Evolutionary conservation across 2,888 invertebrate genomes (phyloP).

Genomic region (Chouioia cunea): DNA sequence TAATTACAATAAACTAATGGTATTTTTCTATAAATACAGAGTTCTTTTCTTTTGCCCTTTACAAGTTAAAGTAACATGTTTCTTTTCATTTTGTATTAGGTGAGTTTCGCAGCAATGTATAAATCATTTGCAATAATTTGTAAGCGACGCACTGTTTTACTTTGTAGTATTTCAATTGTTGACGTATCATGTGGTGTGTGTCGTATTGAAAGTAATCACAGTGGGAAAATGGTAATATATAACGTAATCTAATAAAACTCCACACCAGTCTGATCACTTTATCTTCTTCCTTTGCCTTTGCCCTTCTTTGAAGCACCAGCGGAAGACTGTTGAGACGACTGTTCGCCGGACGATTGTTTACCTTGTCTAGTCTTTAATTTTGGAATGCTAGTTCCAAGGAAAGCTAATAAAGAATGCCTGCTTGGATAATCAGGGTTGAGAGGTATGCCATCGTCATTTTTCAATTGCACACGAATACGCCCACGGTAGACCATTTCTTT

Average conservation of each 20-base stretch:
- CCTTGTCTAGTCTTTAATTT: constrained; percentile 86
- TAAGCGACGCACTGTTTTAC: too few relatives aligned
- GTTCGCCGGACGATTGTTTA: constrained; percentile 68
- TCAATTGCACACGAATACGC: constrained; percentile 91
- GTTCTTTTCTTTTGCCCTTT: background rate
- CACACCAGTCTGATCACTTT: constrained; percentile 45
- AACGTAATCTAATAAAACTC: constrained; percentile 1
- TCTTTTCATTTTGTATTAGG: background rate
- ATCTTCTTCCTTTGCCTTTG: constrained; percentile 70
- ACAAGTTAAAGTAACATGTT: background rate
- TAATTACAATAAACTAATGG: constrained; percentile 19
- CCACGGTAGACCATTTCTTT: constrained; percentile 89
- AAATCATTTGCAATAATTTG: too few relatives aligned
- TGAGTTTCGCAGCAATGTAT: too few relatives aligned
- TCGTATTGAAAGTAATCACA: too few relatives aligned
- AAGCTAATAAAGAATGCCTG: constrained; percentile 82
- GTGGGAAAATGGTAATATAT: too few relatives aligned
- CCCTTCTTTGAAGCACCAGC: constrained; percentile 62
- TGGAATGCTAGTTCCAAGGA: constrained; percentile 88
- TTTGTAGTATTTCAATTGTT: background rate
- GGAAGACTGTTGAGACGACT: constrained; percentile 61
- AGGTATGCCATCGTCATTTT: constrained; percentile 88
- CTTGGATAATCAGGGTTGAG: constrained; percentile 79
- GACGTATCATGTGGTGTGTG: too few relatives aligned
- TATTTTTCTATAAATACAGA: constrained; percentile 21